Evolutionary conservation across 2,113 vertebrate species (phyloP), one percentile per base, ranked within the genome.

Genomic region (Saccopteryx bilineata): DNA sequence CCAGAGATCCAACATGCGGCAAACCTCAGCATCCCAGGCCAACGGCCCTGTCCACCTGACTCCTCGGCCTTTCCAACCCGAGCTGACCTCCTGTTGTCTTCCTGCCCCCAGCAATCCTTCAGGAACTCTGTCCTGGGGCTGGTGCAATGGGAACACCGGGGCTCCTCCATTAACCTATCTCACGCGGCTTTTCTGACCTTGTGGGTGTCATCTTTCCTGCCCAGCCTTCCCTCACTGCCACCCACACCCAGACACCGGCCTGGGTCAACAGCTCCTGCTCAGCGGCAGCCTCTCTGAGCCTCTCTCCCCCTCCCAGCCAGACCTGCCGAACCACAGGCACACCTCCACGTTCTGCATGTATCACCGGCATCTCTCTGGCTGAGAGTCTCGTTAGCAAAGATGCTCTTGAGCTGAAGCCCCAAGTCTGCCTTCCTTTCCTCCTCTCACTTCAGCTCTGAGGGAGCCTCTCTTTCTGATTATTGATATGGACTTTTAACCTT

Each of bases 391-490:
- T 74, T 63, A 69, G n/a, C 31, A 80, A 31, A 28, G 28, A 60
- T 58, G 26, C n/a, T 56, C 48, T 24, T 74, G 6, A 33, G 19
- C 63, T 81, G 48, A 76, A 2, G 1, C 2, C 78, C 33, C 24
- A 61, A 19, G 58, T 33, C 24, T 9, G 0, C 17, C 52, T 79
- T 69, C 24, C 18, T 69, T 63, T 48, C 68, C 75, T 33, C n/a
- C 60, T 26, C 65, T 8, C 31, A 90, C 46, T 81, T 31, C 66
- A 87, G 9, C 23, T 60, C 9, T 19, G 21, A 23, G 28, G 1
- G 14, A 54, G 8, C 52, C 85, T 91, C 56, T 39, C 48, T 75
- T 87, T 85, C 78, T 90, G 79, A 72, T 54, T 18, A 95, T 21
- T 50, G 33, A 31, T 93, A n/a, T 91, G 48, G 65, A 39, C 17